Conservation (phyloP, 2,797 vertebrate genomes). For the Scarus forsteni region DNA sequence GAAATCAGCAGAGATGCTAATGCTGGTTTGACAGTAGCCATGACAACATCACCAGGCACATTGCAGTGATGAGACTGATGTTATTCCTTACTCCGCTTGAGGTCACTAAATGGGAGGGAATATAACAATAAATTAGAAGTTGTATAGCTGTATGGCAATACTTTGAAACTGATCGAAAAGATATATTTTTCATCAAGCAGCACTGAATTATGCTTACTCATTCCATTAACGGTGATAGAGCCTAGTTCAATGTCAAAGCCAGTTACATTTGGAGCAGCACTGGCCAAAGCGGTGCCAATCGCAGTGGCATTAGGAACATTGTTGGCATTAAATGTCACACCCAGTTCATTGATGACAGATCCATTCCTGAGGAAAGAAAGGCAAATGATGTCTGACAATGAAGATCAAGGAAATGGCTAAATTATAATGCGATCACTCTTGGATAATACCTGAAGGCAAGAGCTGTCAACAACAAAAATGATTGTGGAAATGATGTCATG, state of each 20-base stretch:
- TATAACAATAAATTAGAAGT: too few relatives aligned
- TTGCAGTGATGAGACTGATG: slow-evolving; percentile 39
- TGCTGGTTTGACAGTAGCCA: slow-evolving; percentile 36
- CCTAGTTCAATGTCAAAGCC: slow-evolving; percentile 52
- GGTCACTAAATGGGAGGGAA: not conserved
- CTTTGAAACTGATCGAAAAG: too few relatives aligned
- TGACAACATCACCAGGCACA: slow-evolving; percentile 36
- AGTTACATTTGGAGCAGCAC: slow-evolving; percentile 21
- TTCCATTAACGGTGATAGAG: slow-evolving; percentile 39
- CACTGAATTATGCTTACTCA: slow-evolving; percentile 23
- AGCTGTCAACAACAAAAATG: too few relatives aligned
- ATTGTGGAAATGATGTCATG: too few relatives aligned
- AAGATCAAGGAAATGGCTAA: too few relatives aligned
- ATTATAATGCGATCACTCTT: too few relatives aligned
- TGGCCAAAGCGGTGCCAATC: slow-evolving; percentile 42
- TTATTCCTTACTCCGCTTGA: slow-evolving; percentile 22
- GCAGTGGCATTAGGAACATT: slow-evolving; percentile 19
- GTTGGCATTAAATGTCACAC: slow-evolving; percentile 5
- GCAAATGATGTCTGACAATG: too few relatives aligned
- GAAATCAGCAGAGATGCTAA: not conserved
- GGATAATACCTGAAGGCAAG: too few relatives aligned
- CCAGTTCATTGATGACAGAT: slow-evolving; percentile 26
- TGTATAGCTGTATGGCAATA: too few relatives aligned
- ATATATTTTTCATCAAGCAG: too few relatives aligned
- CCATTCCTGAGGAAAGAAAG: slow-evolving; percentile 29